Evolutionary conservation across 2,797 vertebrate genomes (phyloP).

Genomic region (Steatocranus sp.): DNA sequence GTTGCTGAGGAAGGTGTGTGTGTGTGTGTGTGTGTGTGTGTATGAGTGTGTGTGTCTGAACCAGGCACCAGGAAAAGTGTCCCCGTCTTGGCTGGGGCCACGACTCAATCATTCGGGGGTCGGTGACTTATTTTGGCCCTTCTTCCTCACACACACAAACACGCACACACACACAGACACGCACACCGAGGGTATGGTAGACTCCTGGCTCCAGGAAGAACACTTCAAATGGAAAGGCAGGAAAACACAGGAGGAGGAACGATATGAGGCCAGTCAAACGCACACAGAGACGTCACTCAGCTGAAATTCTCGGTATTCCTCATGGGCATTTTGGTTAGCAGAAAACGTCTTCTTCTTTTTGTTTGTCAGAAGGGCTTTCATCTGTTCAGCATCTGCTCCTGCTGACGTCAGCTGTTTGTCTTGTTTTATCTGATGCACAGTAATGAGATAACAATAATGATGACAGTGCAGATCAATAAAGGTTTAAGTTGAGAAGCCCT

Average conservation of each 20-base stretch:
- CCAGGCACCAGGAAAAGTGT: slow-evolving; percentile 70
- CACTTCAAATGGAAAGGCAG: slow-evolving; percentile 64
- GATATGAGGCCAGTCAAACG: slow-evolving; percentile 4
- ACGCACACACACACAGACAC: slow-evolving; percentile 17
- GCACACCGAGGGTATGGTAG: slow-evolving; percentile 15
- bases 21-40: background rate
- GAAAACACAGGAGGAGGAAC: slow-evolving; percentile 49
- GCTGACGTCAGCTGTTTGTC: slow-evolving; percentile 33
- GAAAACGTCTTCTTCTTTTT: background rate
- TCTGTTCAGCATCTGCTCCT: slow-evolving; percentile 6
- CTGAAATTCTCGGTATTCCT: background rate
- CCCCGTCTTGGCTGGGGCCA: slow-evolving; percentile 61
- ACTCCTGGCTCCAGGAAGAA: slow-evolving; percentile 79
- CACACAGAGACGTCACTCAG: slow-evolving; percentile 9
- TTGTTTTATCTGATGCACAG: slow-evolving; percentile 37
- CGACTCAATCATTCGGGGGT: slow-evolving; percentile 64
- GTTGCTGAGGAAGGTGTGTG: slow-evolving; percentile 4
- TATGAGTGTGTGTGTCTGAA: background rate
- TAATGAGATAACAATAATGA: slow-evolving; percentile 18
- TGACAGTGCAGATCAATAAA: slow-evolving; percentile 47
- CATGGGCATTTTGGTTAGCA: background rate
- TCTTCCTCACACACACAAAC: slow-evolving; percentile 64
- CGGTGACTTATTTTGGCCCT: slow-evolving; percentile 61
- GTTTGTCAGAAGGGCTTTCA: background rate
- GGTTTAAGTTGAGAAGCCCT: background rate